Evolutionary conservation across 2,113 vertebrate species (phyloP).

Genomic region (Fulmarus glacialis): DNA sequence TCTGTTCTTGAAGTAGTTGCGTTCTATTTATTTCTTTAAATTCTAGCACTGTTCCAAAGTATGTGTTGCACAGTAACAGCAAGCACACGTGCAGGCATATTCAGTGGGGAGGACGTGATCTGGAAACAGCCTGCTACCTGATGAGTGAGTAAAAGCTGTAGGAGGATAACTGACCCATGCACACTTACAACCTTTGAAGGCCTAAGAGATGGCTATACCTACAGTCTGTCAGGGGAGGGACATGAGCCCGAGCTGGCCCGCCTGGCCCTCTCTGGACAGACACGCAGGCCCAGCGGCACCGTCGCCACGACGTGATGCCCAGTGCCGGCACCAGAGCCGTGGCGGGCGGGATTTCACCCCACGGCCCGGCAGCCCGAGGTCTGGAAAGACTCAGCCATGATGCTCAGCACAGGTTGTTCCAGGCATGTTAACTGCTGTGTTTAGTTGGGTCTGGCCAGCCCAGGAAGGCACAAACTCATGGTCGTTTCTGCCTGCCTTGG

Average conservation of each 20-base stretch:
- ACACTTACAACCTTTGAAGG: not conserved
- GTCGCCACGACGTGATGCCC: fast-evolving
- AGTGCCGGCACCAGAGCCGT: fast-evolving
- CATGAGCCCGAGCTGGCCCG: fast-evolving
- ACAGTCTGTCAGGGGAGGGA: not conserved
- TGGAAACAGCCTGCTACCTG: not conserved
- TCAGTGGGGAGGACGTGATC: not conserved
- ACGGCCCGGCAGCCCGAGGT: not conserved
- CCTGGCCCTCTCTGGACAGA: not conserved
- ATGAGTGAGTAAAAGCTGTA: not conserved
- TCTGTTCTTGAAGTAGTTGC: not conserved
- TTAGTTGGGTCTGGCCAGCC: not conserved
- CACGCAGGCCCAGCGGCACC: fast-evolving
- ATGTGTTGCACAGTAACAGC: not conserved
- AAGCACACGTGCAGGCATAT: not conserved
- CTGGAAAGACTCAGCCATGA: not conserved
- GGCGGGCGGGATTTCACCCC: not conserved
- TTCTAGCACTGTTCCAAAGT: not conserved
- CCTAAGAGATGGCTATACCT: not conserved
- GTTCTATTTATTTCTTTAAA: not conserved
- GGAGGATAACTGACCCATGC: not conserved
- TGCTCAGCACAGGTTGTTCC: not conserved
- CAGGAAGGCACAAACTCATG: not conserved
- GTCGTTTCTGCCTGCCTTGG: not conserved
- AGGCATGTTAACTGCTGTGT: not conserved